These are phyloP conservation scores for Onychorhynchus coronatus DNA, from an alignment of 2,113 vertebrate genomes.

Conservation along the genomic window DNA sequence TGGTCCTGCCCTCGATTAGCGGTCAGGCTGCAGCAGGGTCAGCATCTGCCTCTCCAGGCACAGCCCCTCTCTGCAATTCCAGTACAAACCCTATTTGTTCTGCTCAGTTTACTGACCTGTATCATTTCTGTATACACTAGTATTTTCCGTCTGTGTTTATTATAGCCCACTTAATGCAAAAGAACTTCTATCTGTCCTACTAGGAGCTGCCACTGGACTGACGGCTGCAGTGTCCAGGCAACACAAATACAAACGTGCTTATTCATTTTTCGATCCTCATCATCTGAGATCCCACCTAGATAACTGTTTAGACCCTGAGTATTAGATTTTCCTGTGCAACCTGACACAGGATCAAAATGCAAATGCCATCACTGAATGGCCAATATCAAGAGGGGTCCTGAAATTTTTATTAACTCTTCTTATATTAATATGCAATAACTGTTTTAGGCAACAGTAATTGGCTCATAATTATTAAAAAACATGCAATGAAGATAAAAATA, in stretches of 20 bases:
- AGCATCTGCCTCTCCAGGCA: neutral
- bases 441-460: neutral
- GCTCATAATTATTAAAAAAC: neutral
- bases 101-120: neutral
- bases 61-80: neutral
- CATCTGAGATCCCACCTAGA: neutral
- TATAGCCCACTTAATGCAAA: neutral
- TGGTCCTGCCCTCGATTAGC: fast-evolving
- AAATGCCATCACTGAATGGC: neutral
- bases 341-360: neutral
- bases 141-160: neutral
- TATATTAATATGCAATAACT: neutral
- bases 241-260: neutral
- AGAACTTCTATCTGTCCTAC: neutral
- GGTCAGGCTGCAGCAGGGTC: neutral
- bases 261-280: neutral
- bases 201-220: neutral
- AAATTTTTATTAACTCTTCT: neutral
- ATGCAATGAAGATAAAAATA: neutral
- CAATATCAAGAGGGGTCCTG: neutral
- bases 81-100: neutral
- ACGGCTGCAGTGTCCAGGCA: neutral
- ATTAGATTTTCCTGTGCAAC: neutral
- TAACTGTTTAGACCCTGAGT: neutral
- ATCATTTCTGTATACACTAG: neutral